phyloP scores from a whole-genome alignment of 2,113 vertebrate species.

The Peromyscus polionotus region DNA sequence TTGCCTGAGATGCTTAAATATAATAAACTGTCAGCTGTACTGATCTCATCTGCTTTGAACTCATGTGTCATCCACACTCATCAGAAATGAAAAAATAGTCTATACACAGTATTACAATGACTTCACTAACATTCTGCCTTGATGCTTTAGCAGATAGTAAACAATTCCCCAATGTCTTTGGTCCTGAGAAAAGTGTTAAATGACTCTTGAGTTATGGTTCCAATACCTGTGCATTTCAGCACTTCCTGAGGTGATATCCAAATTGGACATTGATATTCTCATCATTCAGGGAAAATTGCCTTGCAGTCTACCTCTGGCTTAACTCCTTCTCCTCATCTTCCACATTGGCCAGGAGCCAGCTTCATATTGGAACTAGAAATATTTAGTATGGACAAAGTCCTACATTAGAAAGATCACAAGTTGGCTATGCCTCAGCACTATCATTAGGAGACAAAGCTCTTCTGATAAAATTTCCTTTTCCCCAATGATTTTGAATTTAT shows the following conservation, averaged over 20 bases:
- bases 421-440: neutral
- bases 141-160: neutral
- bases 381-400: neutral
- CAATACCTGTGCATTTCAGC: neutral
- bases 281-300: neutral
- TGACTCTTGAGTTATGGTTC: neutral
- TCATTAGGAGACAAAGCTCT: constrained; percentile 27
- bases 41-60: neutral
- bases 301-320: neutral
- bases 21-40: too few species aligned
- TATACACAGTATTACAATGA: neutral
- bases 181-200: neutral
- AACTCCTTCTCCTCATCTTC: neutral
- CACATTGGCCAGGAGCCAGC: neutral
- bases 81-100: neutral
- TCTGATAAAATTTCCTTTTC: neutral
- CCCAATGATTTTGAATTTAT: neutral
- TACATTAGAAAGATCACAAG: constrained; percentile 8
- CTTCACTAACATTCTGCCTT: neutral
- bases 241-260: neutral
- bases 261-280: neutral
- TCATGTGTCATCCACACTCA: neutral
- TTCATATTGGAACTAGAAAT: neutral
- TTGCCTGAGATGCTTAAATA: too few species aligned
- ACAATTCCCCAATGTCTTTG: neutral